Evolutionary conservation across 2,113 vertebrate genomes (phyloP).

Genomic region (Microtus montanus): DNA sequence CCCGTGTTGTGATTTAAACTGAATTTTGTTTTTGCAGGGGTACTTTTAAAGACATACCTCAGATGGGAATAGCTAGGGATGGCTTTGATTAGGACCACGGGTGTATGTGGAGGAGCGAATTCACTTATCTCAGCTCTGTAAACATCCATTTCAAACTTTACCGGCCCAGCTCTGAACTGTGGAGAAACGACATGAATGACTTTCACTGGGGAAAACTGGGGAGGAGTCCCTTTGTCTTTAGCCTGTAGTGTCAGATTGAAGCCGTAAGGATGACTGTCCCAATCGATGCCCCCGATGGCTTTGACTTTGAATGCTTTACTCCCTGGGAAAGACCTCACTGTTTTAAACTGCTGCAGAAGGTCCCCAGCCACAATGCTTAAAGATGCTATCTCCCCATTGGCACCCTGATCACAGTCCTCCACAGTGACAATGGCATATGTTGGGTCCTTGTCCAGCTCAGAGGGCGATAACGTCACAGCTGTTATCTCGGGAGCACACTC

Average conservation of each 20-base stretch:
- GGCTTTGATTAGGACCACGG: slow-evolving; percentile 94
- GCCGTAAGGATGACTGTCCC: slow-evolving; percentile 94
- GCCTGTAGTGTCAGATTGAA: slow-evolving; percentile 98
- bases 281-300: slow-evolving; percentile 89
- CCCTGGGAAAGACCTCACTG: slow-evolving; percentile 91
- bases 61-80: slow-evolving; percentile 89
- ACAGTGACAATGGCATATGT: slow-evolving; percentile 93
- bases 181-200: slow-evolving; percentile 92
- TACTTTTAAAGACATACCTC: slow-evolving; percentile 92
- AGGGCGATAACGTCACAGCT: slow-evolving; percentile 88
- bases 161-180: slow-evolving; percentile 91
- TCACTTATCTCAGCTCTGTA: slow-evolving; percentile 96
- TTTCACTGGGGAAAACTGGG: slow-evolving; percentile 94
- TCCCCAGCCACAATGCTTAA: slow-evolving; percentile 95
- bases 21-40: slow-evolving; percentile 88
- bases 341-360: slow-evolving; percentile 92
- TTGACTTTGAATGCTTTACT: slow-evolving; percentile 97
- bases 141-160: slow-evolving; percentile 91
- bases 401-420: slow-evolving; percentile 93
- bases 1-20: slow-evolving; percentile 93
- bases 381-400: slow-evolving; percentile 95
- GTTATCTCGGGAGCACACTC: slow-evolving; percentile 92
- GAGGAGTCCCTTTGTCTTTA: slow-evolving; percentile 96
- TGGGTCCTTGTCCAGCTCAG: slow-evolving; percentile 91
- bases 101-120: slow-evolving; percentile 94